Percentiles rank a stretch among this genome's conserved stretches.
phyloP scores from a whole-genome alignment of 2,797 vertebrate species.

The Rhynchotus rufescens region DNA sequence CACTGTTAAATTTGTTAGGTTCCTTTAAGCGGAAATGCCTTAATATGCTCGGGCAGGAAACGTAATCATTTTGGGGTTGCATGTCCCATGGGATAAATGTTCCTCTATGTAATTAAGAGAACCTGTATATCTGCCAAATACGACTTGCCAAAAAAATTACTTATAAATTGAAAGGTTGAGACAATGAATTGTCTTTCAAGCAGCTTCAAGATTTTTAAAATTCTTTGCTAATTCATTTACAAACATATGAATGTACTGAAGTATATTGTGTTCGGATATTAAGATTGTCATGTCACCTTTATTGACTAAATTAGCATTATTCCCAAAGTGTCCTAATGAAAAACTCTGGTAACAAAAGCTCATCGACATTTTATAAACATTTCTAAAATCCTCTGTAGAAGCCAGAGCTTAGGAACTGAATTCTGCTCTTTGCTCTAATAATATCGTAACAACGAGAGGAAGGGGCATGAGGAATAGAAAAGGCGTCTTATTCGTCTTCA shows the following conservation, averaged over 20 bases:
- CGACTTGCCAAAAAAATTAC: constrained; percentile 31
- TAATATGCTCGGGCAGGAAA: background rate
- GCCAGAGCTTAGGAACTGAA: constrained; percentile 47
- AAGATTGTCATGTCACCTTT: constrained; percentile 25
- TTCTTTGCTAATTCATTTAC: constrained; percentile 1
- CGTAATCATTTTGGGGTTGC: background rate
- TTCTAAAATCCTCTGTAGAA: constrained; percentile 38
- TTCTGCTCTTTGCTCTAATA: background rate
- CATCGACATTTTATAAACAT: constrained; percentile 45
- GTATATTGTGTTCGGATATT: constrained; percentile 1
- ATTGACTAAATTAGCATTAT: constrained; percentile 21
- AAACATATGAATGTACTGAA: background rate
- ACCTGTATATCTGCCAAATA: constrained; percentile 44
- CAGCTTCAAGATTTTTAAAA: constrained; percentile 26
- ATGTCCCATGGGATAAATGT: constrained; percentile 15
- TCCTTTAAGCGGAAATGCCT: background rate
- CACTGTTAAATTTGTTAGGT: background rate
- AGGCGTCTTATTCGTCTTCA: constrained; percentile 6
- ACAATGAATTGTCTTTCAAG: constrained; percentile 30
- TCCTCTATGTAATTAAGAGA: constrained; percentile 60
- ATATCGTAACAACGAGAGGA: constrained; percentile 33
- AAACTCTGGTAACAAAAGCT: constrained; percentile 4
- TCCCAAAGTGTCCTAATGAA: constrained; percentile 31
- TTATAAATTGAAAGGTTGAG: constrained; percentile 28
- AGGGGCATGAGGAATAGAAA: constrained; percentile 39